phyloP scores from a whole-genome alignment of 2,888 invertebrate species.

The Noctua janthe region DNA sequence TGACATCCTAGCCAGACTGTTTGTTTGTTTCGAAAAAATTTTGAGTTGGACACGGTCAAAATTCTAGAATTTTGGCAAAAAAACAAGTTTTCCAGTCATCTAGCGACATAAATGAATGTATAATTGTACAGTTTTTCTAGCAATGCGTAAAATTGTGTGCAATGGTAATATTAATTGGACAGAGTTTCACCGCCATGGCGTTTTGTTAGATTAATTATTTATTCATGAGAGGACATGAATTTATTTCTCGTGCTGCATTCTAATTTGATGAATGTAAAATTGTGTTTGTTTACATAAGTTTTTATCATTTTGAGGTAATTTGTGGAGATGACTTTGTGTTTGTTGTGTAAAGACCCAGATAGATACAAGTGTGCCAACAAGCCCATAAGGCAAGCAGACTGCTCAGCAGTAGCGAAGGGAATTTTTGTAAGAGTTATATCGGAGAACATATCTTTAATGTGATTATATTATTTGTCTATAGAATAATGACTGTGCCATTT shows the following conservation, averaged over 20 bases:
- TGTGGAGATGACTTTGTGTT: neutral
- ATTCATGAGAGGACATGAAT: constrained; percentile 52
- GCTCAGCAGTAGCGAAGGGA: too few species aligned
- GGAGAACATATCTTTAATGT: too few species aligned
- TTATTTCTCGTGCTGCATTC: constrained; percentile 39
- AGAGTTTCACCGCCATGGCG: constrained; percentile 32
- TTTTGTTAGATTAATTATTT: constrained; percentile 51
- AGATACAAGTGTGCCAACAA: neutral
- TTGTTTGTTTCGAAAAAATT: neutral
- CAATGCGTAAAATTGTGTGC: constrained; percentile 49
- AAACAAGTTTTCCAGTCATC: neutral
- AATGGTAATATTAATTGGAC: constrained; percentile 49
- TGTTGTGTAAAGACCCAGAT: neutral
- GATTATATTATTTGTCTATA: too few species aligned
- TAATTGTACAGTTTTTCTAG: constrained; percentile 29
- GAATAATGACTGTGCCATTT: too few species aligned
- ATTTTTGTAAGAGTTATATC: too few species aligned
- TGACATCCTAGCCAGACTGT: neutral
- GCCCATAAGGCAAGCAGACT: too few species aligned
- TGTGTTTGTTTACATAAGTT: constrained; percentile 32
- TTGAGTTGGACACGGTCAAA: neutral
- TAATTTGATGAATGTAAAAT: constrained; percentile 48
- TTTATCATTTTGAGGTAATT: constrained; percentile 9
- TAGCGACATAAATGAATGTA: neutral
- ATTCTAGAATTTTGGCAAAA: neutral